Conservation (phyloP, 2,888 invertebrate species). For the Chrysina gloriosa region DNA sequence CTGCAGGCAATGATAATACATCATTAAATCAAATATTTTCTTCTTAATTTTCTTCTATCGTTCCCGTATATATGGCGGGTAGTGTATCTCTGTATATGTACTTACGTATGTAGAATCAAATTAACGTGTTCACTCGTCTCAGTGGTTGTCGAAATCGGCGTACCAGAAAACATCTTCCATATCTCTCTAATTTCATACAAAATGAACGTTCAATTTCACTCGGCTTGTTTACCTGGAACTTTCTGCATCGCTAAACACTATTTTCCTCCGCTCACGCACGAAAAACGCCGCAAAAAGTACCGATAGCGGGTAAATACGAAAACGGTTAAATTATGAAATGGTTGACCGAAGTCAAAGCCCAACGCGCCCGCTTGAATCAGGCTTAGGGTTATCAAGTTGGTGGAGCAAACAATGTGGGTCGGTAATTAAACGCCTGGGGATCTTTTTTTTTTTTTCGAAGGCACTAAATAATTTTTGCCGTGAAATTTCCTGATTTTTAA, state of each 20-base stretch:
- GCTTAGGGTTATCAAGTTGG: neutral
- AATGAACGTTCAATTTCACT: conserved; percentile 16
- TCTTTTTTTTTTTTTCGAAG: neutral
- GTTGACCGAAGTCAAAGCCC: neutral
- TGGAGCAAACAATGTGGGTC: neutral
- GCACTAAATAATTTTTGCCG: too few relatives aligned
- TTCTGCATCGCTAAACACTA: conserved; percentile 1
- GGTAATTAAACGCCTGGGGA: conserved; percentile 12
- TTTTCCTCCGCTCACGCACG: neutral
- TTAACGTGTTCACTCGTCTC: neutral
- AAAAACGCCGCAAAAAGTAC: neutral
- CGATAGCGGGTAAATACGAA: conserved; percentile 1
- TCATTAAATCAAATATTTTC: too few relatives aligned
- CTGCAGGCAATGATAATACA: too few relatives aligned
- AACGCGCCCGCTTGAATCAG: neutral
- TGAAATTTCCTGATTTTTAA: too few relatives aligned
- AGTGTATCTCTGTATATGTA: neutral
- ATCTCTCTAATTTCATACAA: conserved; percentile 10
- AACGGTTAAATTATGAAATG: conserved; percentile 9
- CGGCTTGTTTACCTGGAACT: conserved; percentile 8
- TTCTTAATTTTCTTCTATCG: too few relatives aligned
- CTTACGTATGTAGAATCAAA: too few relatives aligned
- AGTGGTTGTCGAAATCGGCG: neutral
- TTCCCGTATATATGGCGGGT: too few relatives aligned
- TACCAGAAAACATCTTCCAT: neutral